Evolutionary conservation across 2,888 invertebrate species (phyloP).

Genomic region (Campoplex nolae): DNA sequence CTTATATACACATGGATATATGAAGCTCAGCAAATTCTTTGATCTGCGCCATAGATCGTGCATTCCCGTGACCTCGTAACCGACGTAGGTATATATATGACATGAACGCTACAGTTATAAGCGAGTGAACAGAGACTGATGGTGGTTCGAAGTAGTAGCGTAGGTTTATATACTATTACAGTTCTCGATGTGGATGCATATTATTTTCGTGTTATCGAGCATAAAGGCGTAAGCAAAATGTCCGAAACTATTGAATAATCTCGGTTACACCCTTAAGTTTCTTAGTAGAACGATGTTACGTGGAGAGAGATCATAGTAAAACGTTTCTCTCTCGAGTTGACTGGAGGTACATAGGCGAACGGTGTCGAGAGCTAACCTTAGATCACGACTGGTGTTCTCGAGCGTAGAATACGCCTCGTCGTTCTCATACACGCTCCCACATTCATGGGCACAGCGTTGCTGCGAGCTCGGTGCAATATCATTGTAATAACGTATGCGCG

Average conservation of each 20-base stretch:
- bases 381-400: constrained; percentile 47
- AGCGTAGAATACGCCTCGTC: constrained; percentile 47
- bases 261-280: not conserved
- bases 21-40: constrained; percentile 56
- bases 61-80: constrained; percentile 65
- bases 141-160: constrained; percentile 4
- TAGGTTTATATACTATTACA: constrained; percentile 1
- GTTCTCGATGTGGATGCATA: not conserved
- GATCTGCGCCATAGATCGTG: constrained; percentile 64
- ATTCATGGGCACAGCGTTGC: constrained; percentile 16
- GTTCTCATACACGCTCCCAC: constrained; percentile 23
- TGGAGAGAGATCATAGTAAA: constrained; percentile 7
- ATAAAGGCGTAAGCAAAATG: constrained; percentile 10
- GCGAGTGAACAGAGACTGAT: not conserved
- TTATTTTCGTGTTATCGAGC: not conserved
- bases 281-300: constrained; percentile 17
- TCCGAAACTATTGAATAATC: not conserved
- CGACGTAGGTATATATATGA: constrained; percentile 19
- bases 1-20: not conserved
- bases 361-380: constrained; percentile 56
- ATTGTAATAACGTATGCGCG: not conserved
- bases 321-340: constrained; percentile 13
- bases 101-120: constrained; percentile 22
- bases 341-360: constrained; percentile 34
- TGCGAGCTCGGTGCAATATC: constrained; percentile 8